phyloP scores from a whole-genome alignment of 2,797 vertebrate genomes.

The Ispidina lecontei region DNA sequence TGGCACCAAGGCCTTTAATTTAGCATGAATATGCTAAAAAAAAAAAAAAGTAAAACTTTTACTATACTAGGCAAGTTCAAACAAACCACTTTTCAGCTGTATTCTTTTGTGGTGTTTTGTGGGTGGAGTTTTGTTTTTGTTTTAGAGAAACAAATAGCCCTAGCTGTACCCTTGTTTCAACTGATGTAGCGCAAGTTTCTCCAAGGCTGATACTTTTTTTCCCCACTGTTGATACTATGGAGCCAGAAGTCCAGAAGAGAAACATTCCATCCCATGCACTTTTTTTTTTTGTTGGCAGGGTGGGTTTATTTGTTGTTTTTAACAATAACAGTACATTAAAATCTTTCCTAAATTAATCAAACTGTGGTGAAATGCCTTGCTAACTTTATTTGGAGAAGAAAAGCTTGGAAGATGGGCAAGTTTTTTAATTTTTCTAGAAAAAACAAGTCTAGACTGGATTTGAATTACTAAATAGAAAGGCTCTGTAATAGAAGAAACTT shows the following conservation, averaged over 20 bases:
- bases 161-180: neutral
- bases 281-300: neutral
- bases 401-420: neutral
- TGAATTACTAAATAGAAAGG: neutral
- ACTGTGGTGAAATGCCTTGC: neutral
- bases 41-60: neutral
- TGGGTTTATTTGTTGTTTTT: neutral
- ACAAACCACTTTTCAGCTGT: neutral
- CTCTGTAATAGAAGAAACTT: neutral
- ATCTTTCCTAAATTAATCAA: neutral
- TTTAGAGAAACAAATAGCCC: neutral
- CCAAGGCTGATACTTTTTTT: neutral
- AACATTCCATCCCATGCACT: neutral
- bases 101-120: neutral
- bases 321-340: neutral
- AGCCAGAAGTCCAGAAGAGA: neutral
- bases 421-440: conserved; percentile 13
- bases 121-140: neutral
- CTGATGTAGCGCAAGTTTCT: neutral
- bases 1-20: neutral
- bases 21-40: neutral
- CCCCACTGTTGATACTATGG: neutral
- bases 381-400: neutral
- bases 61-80: neutral
- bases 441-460: neutral